Percentiles rank a stretch among this genome's conserved stretches.
Conservation (phyloP, 2,113 vertebrate species). For the Ia io region DNA sequence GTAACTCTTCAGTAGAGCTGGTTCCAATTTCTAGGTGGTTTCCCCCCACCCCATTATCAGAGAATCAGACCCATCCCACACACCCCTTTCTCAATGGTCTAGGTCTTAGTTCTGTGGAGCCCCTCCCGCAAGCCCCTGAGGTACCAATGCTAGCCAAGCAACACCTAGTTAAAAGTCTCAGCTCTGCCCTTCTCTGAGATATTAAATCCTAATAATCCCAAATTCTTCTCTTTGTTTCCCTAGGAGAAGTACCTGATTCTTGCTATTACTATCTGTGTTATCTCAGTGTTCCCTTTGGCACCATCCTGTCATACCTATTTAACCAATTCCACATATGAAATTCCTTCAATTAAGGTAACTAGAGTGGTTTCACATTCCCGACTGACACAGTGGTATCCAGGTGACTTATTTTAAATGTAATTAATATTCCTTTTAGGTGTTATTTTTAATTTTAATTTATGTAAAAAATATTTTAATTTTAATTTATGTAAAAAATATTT, state of each 20-base stretch:
- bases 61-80: not conserved
- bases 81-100: not conserved
- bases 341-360: not conserved
- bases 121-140: not conserved
- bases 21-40: not conserved
- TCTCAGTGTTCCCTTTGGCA: not conserved
- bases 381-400: not conserved
- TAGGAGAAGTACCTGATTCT: not conserved
- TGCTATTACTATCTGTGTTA: not conserved
- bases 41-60: not conserved
- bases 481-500: not conserved
- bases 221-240: not conserved
- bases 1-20: not conserved
- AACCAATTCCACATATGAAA: not conserved
- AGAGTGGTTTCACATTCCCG: not conserved
- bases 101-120: not conserved
- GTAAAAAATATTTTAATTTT: constrained; percentile 26
- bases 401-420: not conserved
- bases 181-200: not conserved
- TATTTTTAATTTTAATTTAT: constrained; percentile 23
- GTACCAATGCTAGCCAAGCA: not conserved
- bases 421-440: constrained; percentile 15
- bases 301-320: not conserved
- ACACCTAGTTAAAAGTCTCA: not conserved
- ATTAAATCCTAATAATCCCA: not conserved